Percentiles rank a stretch among this genome's conserved stretches.
phyloP scores from a whole-genome alignment of 2,797 vertebrate species.

The Spinibarbus caldwelli region DNA sequence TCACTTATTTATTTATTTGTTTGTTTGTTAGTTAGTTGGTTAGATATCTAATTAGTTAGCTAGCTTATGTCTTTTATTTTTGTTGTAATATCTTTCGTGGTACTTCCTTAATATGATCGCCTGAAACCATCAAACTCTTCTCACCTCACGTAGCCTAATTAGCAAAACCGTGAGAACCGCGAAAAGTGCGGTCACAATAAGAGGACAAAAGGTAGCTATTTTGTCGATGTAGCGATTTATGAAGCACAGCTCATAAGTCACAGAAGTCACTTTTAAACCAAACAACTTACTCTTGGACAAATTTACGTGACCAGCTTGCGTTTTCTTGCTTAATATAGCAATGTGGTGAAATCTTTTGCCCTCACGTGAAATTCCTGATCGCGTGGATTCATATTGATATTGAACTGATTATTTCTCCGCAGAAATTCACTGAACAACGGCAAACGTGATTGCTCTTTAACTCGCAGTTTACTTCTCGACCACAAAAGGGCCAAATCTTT shows the following conservation, averaged over 20 bases:
- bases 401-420: neutral
- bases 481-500: neutral
- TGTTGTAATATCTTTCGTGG: too few relatives aligned
- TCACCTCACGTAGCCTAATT: neutral
- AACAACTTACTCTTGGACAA: neutral
- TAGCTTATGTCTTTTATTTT: too few relatives aligned
- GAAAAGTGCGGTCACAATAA: neutral
- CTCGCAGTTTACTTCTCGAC: neutral
- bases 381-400: too few relatives aligned
- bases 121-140: too few relatives aligned
- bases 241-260: neutral
- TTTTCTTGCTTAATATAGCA: neutral
- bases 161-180: too few relatives aligned
- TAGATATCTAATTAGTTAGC: too few relatives aligned
- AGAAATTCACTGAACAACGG: neutral
- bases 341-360: neutral
- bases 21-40: too few relatives aligned
- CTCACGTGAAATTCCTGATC: neutral
- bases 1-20: too few relatives aligned
- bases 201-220: neutral
- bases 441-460: neutral
- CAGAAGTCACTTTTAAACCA: neutral
- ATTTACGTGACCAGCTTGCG: neutral
- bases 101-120: too few relatives aligned
- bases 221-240: neutral